Evolutionary conservation across 2,797 vertebrate species (phyloP).

Genomic region (Phoebastria nigripes): DNA sequence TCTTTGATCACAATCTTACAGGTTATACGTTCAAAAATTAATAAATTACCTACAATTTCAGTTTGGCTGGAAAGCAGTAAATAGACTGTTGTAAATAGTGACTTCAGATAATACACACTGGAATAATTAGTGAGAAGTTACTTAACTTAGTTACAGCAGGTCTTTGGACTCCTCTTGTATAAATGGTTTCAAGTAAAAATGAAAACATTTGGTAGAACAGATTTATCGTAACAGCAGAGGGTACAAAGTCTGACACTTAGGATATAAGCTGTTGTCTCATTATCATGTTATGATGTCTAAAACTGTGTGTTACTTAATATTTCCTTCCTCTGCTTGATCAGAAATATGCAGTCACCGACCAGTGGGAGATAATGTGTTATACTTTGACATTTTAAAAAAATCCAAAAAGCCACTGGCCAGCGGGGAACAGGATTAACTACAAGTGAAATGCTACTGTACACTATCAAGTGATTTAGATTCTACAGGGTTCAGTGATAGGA

Average conservation of each 20-base stretch:
- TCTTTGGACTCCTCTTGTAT: constrained; percentile 66
- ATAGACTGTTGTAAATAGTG: constrained; percentile 23
- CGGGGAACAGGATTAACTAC: not conserved
- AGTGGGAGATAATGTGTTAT: not conserved
- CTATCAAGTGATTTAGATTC: not conserved
- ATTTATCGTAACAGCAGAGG: not conserved
- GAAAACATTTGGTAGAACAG: constrained; percentile 18
- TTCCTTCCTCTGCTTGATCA: not conserved
- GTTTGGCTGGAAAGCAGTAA: constrained; percentile 45
- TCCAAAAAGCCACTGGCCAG: not conserved
- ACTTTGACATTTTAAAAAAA: not conserved
- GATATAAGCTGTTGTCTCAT: not conserved
- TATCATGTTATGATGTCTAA: not conserved
- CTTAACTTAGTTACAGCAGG: not conserved
- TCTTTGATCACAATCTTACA: constrained; percentile 35
- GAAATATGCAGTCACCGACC: not conserved
- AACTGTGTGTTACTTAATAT: not conserved
- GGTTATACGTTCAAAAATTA: constrained; percentile 37
- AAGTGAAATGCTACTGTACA: not conserved
- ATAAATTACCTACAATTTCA: constrained; percentile 46
- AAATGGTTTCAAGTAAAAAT: constrained; percentile 54
- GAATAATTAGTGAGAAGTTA: constrained; percentile 26
- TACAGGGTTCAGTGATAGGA: not conserved
- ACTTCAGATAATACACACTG: not conserved
- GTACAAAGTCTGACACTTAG: not conserved